Evolutionary conservation across 2,113 vertebrate genomes (phyloP).

Genomic region (Heterochromis multidens): DNA sequence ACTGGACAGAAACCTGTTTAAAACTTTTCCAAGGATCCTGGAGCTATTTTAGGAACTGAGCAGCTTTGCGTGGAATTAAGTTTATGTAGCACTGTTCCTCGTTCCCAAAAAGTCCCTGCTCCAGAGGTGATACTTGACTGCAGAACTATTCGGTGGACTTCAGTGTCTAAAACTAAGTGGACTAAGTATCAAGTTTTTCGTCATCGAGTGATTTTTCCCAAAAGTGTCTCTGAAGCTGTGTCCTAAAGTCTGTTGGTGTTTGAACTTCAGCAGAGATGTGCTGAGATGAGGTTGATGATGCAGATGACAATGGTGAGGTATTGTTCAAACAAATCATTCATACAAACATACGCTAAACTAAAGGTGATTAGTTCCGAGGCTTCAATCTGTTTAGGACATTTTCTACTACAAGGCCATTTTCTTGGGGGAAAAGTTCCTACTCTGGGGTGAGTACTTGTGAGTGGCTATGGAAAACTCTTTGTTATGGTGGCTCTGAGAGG

Average conservation of each 20-base stretch:
- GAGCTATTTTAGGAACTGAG: background rate
- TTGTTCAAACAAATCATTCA: constrained; percentile 47
- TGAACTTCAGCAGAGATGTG: constrained; percentile 59
- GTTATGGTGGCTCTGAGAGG: no score
- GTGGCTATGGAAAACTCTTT: no score
- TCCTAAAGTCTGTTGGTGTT: constrained; percentile 50
- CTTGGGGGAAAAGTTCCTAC: no score
- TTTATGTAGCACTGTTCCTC: background rate
- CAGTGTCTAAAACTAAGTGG: no score
- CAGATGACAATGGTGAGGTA: background rate
- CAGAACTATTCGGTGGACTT: background rate
- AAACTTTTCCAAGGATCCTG: background rate
- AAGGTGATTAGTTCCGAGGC: constrained; percentile 46
- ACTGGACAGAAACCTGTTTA: background rate
- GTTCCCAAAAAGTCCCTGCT: background rate
- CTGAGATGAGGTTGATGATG: constrained; percentile 65
- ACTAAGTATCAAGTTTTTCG: constrained; percentile 23
- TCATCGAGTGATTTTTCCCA: constrained; percentile 43
- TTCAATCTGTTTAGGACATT: no score
- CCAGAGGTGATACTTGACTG: background rate
- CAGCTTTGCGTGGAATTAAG: background rate
- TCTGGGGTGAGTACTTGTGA: no score
- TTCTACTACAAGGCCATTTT: no score
- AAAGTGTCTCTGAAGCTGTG: constrained; percentile 57
- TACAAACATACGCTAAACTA: constrained; percentile 37